Base-by-base conservation (phyloP, 2,888 invertebrate genomes). In the Ectobius pallidus region DNA sequence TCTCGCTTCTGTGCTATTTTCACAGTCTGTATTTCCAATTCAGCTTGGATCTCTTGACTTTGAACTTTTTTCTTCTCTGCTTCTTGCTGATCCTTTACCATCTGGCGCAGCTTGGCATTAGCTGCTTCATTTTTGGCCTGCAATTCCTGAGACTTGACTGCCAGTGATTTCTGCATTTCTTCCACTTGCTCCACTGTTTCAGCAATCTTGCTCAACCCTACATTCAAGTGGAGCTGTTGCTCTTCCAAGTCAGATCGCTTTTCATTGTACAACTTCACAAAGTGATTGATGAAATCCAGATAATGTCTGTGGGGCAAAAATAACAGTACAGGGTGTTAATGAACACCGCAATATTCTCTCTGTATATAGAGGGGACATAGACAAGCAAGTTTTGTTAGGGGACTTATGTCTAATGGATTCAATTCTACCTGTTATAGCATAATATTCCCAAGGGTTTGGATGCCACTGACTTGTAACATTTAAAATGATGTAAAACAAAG, bases 161-260 rank as follows among this genome's bases (percentile, higher is more conserved):
- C 98, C 73, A 99, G 88, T 73, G 97, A 97, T 84, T 97, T 98
- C 83, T 99, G 99, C 92, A 99, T 95, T 82, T 99, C 99, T 82
- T 98, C 99, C 16, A 99, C 99, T 83, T 99, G 99, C 80, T 98
- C 97, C 16, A 99, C 96, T 7, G 99, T 99, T 85, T 99, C 99
- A 0, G 97, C 95, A 78, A 99, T 99, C 86, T 99, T 99, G 81
- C 95, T 95, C 73, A 99, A 87, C 82, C 99, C 99, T 61, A 99
- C 98, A 84, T 99, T 99, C 81, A 99, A 86, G 85, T 99, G 99
- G 25, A 99, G 87, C 82, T 99, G 99, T 81, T 99, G 99, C 81
- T 99, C 99, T 82, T 99, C 99, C 71, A 99, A 87, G 83, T 99
- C 99, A 2, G 96, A 95, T 49, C 99, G 91, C 83, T 99, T 99